Evolutionary conservation across 2,888 invertebrate species (phyloP).

Genomic region (Eustalomyia histrio): DNA sequence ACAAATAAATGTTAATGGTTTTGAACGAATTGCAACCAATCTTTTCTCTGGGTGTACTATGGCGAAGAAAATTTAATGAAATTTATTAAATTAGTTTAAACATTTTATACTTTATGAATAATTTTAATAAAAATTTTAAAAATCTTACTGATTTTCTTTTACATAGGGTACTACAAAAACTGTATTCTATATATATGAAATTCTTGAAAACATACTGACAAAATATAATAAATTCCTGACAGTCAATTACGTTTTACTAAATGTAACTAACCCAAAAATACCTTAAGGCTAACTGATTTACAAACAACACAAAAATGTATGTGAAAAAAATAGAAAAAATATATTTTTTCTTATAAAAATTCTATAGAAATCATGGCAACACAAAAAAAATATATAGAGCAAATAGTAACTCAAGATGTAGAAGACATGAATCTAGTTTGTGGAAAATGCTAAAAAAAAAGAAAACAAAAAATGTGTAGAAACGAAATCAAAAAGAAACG

Average conservation of each 20-base stretch:
- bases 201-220: constrained; percentile 4
- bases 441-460: constrained; percentile 17
- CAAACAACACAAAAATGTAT: constrained; percentile 9
- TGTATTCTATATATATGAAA: no score
- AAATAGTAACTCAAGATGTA: constrained; percentile 20
- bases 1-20: no score
- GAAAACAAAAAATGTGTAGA: background rate
- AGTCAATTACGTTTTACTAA: constrained; percentile 58
- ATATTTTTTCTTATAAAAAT: constrained; percentile 1
- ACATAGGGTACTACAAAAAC: no score
- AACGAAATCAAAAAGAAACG: constrained; percentile 9
- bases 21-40: no score
- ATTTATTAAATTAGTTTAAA: no score
- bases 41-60: no score
- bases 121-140: no score
- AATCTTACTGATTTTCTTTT: no score
- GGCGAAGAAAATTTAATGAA: no score
- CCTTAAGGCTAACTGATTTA: constrained; percentile 43
- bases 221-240: constrained; percentile 54
- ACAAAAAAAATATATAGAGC: background rate
- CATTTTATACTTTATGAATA: no score
- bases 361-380: constrained; percentile 12
- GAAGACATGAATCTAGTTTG: constrained; percentile 25
- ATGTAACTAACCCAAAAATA: constrained; percentile 54
- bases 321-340: background rate